Base-by-base conservation (phyloP, 2,797 vertebrate genomes). In the Etheostoma nigrum region DNA sequence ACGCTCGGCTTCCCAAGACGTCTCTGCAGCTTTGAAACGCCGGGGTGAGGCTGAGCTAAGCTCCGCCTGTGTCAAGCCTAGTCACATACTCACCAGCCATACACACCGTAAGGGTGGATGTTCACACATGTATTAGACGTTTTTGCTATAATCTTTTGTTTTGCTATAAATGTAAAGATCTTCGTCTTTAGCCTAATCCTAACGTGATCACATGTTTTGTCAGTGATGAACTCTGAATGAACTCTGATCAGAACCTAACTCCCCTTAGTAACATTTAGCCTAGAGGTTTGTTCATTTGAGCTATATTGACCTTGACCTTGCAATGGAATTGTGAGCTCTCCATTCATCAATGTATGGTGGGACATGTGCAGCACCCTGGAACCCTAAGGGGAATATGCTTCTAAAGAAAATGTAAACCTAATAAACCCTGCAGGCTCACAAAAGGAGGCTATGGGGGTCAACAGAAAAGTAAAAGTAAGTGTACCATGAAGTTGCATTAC, bases 1-100 rank as follows among this genome's bases (percentile, higher is more conserved):
- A 76, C 12, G 81, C 82, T 79, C 83, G 63, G 86, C 86, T 88
- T 88, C 82, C 87, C 82, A 87, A 93, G 87, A 92, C 86, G 71
- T 89, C 86, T 86, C 86, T 74, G 68, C 81, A 85, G 87, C 86
- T 89, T 81, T 81, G 78, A 87, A 88, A 82, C 33, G 72, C 75
- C 9, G 59, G 63, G 84, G 76, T 85, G 87, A 90, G 23, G 71
- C 81, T 67, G 70, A 87, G 85, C 77, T 23, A 15, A 57, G 85
- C 80, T 85, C 85, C 83, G 67, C 84, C 82, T 86, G 81, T 85
- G 83, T 84, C 85, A 71, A 68, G 64, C 65, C 70, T 45, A 14
- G 72, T 73, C 78, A 60, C 60, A 65, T 40, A 67, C 61, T 61
- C 59, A 13, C 72, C 75, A 72, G 49, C 57, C 36, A 59, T 69